These are phyloP conservation scores for Drosophila grimshawi DNA, from an alignment of 1,140 invertebrate genomes.

Conservation along the genomic window DNA sequence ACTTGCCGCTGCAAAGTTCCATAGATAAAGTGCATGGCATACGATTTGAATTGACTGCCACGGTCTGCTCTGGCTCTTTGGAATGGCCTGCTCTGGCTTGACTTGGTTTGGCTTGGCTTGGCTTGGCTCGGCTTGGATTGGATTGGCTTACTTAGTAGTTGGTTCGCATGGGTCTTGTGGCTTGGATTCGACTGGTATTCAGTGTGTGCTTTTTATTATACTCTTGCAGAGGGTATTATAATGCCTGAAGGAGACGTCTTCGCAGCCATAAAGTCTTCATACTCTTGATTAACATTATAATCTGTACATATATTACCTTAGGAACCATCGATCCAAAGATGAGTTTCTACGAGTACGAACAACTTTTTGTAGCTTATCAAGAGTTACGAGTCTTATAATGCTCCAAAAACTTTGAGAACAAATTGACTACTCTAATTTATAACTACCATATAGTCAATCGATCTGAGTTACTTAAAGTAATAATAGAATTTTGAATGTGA, in stretches of 20 bases:
- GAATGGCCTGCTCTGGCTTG: slow-evolving; percentile 29
- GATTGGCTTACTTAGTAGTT: background rate
- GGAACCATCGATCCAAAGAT: no score
- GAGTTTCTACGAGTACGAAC: no score
- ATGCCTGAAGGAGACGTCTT: background rate
- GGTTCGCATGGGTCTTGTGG: slow-evolving; percentile 11
- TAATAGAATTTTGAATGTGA: no score
- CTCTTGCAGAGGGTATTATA: background rate
- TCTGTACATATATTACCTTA: no score
- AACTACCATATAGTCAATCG: no score
- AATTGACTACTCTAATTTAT: no score
- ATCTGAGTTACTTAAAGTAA: no score
- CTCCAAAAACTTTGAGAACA: no score
- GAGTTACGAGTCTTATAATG: no score
- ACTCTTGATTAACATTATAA: no score
- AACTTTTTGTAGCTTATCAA: no score
- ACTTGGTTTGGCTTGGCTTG: slow-evolving; percentile 14
- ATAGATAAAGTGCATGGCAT: slow-evolving; percentile 74
- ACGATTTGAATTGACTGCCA: slow-evolving; percentile 43
- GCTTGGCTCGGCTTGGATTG: slow-evolving; percentile 6
- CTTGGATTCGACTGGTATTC: slow-evolving; percentile 9
- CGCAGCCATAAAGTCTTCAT: no score
- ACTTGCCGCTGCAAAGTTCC: slow-evolving; percentile 72
- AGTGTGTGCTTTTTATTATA: background rate
- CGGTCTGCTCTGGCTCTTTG: slow-evolving; percentile 6